phyloP scores from a whole-genome alignment of 2,888 invertebrate genomes.

The Mamestra brassicae region DNA sequence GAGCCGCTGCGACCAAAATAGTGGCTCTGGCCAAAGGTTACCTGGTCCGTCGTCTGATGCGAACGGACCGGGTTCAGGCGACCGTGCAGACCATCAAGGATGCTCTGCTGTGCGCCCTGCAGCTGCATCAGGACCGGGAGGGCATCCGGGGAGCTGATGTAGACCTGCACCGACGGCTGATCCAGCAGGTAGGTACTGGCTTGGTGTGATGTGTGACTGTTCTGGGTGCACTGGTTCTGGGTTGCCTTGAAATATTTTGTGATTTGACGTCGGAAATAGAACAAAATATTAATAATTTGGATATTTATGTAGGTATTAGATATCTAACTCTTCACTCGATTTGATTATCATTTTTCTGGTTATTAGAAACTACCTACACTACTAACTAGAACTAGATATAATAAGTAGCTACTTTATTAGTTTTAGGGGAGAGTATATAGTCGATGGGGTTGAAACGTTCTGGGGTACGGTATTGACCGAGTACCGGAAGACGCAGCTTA shows the following conservation, averaged over 20 bases:
- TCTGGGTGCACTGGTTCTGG: constrained; percentile 49
- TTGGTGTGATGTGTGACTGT: constrained; percentile 45
- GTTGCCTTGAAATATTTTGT: neutral
- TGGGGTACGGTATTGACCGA: too few species aligned
- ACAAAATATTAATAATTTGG: neutral
- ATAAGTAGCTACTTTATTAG: neutral
- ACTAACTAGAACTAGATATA: neutral
- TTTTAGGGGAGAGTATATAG: too few species aligned
- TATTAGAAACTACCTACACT: neutral
- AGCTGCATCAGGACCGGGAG: constrained; percentile 92
- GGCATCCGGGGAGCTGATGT: constrained; percentile 92
- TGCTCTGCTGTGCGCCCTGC: constrained; percentile 94
- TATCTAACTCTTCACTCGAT: neutral
- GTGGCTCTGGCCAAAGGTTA: constrained; percentile 94
- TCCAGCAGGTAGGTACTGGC: constrained; percentile 91
- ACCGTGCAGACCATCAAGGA: constrained; percentile 95
- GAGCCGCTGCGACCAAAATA: constrained; percentile 92
- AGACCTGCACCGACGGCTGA: constrained; percentile 93
- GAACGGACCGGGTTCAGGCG: constrained; percentile 94
- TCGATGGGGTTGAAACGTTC: too few species aligned
- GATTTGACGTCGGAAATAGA: neutral
- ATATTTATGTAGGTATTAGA: neutral
- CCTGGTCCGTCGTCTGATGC: constrained; percentile 95
- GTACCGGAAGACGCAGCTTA: too few species aligned
- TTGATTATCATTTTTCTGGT: neutral